Conservation (phyloP, 2,797 vertebrate genomes). For the Hoplostethus mediterraneus region DNA sequence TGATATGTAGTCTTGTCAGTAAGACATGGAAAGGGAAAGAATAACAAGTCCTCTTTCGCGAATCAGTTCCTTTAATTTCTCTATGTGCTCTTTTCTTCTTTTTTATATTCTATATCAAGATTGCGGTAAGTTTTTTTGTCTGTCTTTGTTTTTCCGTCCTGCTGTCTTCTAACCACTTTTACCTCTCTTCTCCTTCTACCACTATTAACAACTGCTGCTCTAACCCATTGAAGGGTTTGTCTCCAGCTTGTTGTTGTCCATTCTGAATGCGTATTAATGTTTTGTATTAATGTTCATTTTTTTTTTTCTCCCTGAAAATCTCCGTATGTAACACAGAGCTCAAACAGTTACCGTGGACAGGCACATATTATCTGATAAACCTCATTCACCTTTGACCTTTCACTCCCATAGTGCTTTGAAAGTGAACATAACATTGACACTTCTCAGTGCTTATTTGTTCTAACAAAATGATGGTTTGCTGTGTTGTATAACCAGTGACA, state of each 20-base stretch:
- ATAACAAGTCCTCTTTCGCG: conserved; percentile 33
- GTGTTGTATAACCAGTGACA: conserved; percentile 12
- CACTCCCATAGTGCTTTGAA: conserved; percentile 51
- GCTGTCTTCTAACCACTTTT: conserved; percentile 62
- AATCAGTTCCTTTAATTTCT: conserved; percentile 86
- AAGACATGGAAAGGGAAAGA: conserved; percentile 13
- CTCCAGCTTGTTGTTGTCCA: conserved; percentile 73
- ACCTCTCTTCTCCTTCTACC: conserved; percentile 64
- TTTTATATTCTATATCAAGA: conserved; percentile 88
- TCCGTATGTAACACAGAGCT: conserved; percentile 18
- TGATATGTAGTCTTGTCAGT: not conserved
- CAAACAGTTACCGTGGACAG: conserved; percentile 10
- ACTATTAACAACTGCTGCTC: conserved; percentile 70
- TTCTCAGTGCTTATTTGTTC: conserved; percentile 37
- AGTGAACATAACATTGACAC: conserved; percentile 49
- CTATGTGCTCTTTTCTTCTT: conserved; percentile 91
- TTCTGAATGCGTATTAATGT: conserved; percentile 43
- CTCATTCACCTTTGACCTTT: conserved; percentile 58
- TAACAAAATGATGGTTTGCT: conserved; percentile 49
- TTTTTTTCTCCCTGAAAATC: conserved; percentile 14
- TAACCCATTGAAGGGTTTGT: conserved; percentile 48
- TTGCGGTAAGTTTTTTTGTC: conserved; percentile 92
- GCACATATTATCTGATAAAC: conserved; percentile 51
- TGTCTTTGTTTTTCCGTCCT: conserved; percentile 57
- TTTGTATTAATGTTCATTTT: conserved; percentile 24